Evolutionary conservation across 1,140 invertebrate species (phyloP), one percentile per base, ranked within the genome.

Genomic region (Drosophila insularis): DNA sequence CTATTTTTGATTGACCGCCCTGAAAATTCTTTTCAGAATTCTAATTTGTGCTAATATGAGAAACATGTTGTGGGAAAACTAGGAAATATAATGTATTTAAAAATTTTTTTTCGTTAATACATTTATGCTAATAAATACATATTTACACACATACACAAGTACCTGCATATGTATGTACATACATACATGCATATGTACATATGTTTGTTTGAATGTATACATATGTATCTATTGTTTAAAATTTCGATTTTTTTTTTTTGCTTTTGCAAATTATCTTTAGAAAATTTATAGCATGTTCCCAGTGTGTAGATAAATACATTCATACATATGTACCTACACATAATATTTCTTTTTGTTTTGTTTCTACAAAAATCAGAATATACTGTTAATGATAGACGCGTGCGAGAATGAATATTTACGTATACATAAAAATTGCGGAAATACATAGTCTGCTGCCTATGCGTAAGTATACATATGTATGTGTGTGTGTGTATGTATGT

Each of bases 301-400:
- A 58, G 31, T 19, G 27, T 50, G 7, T 58, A 58, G 56, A 66
- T 67, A 69, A 43, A 5, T 55, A 63, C 37, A 63, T 43, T 39
- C 32, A 5, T 40, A 14, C 0, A 6, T 14, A 43, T 7, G 5
- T 55, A 32, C 13, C 35, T 35, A 31, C 11, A 13, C 1, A 37
- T 13, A 4, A 11, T 37, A 13, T 13, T 8, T 13, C 2, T 37
- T 10, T 37, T 37, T 37, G 3, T 35, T 2, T 56, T 14, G 31
- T 14, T 56, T 27, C 63, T 62, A 59, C 19, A n/a, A 65, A 73
- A 63, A 43, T 75, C 59, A 14, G 65, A 74, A 70, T 66, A 62
- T 74, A 54, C 39, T 67, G 14, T 53, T 63, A 59, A 70, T 63
- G 39, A 21, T 58, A n/a, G 35, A 75, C 58, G 64, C 74, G 56